Conservation (phyloP, 1,140 invertebrate genomes). For the Chrysomallon squamiferum region DNA sequence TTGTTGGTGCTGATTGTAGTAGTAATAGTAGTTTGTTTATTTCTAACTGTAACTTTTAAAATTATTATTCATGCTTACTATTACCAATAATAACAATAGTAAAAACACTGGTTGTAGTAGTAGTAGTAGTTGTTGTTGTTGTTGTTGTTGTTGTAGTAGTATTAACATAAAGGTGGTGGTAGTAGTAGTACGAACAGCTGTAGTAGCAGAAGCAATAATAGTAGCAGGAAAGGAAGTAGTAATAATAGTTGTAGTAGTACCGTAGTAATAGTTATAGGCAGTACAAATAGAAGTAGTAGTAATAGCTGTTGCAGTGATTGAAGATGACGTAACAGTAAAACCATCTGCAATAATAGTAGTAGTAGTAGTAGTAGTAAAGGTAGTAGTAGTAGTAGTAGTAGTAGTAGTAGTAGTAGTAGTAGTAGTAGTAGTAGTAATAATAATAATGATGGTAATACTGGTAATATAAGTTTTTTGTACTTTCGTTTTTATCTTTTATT, state of each 20-base stretch:
- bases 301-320: neutral
- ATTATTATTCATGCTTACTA: too few relatives aligned
- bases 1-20: too few relatives aligned
- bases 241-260: neutral
- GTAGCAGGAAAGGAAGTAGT: neutral
- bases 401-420: neutral
- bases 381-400: neutral
- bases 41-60: too few relatives aligned
- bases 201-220: neutral
- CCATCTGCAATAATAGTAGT: too few relatives aligned
- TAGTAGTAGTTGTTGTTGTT: too few relatives aligned
- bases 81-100: neutral
- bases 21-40: too few relatives aligned
- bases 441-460: neutral
- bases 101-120: neutral
- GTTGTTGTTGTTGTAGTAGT: neutral
- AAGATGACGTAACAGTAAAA: neutral
- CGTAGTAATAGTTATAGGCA: too few relatives aligned
- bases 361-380: slow-evolving; percentile 3
- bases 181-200: neutral
- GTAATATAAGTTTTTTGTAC: neutral
- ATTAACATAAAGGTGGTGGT: neutral
- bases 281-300: neutral
- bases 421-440: neutral
- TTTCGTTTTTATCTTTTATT: too few relatives aligned